These are phyloP conservation scores for Cebuella pygmaea DNA, from an alignment of 2,797 vertebrate species.

Conservation along the genomic window DNA sequence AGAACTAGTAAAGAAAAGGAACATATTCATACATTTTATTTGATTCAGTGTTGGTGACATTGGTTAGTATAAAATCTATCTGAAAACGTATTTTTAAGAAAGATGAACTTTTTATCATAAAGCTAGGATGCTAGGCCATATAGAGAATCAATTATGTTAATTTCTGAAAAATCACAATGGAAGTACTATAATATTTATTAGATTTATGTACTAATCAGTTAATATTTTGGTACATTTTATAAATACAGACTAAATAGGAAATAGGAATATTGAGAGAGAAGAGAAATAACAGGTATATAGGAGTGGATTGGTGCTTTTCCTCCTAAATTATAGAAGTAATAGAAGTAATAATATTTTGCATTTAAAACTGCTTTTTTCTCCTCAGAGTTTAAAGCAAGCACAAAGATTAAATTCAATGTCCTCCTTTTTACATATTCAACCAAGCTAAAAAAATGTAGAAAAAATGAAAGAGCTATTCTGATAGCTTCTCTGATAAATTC, in stretches of 20 bases:
- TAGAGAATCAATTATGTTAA: neutral
- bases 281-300: neutral
- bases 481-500: neutral
- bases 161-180: neutral
- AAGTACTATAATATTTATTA: neutral
- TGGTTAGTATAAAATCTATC: neutral
- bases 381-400: neutral
- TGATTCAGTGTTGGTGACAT: neutral
- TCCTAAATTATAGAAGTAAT: slow-evolving; percentile 28
- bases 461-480: neutral
- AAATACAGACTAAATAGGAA: neutral
- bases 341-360: neutral
- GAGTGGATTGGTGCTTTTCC: neutral
- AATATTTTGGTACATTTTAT: neutral
- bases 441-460: neutral
- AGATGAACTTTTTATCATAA: neutral
- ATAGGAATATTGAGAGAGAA: neutral
- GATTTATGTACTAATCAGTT: neutral
- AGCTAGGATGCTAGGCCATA: neutral
- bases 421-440: neutral
- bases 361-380: neutral
- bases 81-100: neutral
- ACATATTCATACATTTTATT: neutral
- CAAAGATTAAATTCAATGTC: neutral
- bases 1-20: neutral